These are phyloP conservation scores for Lacerta viridis DNA, from an alignment of 2,797 vertebrate genomes.

Conservation along the genomic window DNA sequence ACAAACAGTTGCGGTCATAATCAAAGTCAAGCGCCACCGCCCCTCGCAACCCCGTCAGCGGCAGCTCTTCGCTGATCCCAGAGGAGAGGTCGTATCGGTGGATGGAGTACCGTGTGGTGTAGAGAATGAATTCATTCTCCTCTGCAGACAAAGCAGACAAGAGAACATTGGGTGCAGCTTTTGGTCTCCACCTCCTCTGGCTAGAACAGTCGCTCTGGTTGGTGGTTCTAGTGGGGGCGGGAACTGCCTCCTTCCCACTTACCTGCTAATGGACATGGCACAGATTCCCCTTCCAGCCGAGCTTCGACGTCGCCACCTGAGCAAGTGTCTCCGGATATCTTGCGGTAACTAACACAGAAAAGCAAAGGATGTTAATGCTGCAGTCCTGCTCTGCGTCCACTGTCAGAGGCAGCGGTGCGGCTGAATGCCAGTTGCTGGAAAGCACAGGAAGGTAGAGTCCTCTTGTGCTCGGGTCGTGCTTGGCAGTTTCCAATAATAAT, in stretches of 20 bases:
- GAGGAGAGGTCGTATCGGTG: slow-evolving; percentile 95
- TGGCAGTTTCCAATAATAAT: too few species aligned
- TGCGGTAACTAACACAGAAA: slow-evolving; percentile 89
- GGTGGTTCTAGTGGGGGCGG: too few species aligned
- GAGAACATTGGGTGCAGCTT: neutral
- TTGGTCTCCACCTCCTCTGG: neutral
- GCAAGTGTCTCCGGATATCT: slow-evolving; percentile 96
- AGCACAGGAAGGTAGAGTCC: too few species aligned
- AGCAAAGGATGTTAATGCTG: slow-evolving; percentile 27
- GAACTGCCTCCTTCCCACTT: slow-evolving; percentile 34
- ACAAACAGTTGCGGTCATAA: slow-evolving; percentile 95
- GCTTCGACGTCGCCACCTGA: slow-evolving; percentile 93
- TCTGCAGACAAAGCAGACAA: slow-evolving; percentile 80
- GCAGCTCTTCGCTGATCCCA: slow-evolving; percentile 89
- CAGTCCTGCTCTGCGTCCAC: too few species aligned
- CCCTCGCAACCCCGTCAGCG: slow-evolving; percentile 89
- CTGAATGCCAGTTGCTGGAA: too few species aligned
- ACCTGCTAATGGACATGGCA: slow-evolving; percentile 96
- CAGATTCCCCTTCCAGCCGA: slow-evolving; percentile 91
- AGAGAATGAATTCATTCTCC: slow-evolving; percentile 97
- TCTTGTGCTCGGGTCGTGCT: too few species aligned
- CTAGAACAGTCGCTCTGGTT: neutral
- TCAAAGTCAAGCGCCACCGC: slow-evolving; percentile 97
- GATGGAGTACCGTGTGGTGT: slow-evolving; percentile 93
- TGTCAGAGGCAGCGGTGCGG: too few species aligned